A percentile compares a stretch with the other conserved stretches of the same genome.
Conservation (phyloP, 2,888 invertebrate genomes). For the Chouioia cunea region DNA sequence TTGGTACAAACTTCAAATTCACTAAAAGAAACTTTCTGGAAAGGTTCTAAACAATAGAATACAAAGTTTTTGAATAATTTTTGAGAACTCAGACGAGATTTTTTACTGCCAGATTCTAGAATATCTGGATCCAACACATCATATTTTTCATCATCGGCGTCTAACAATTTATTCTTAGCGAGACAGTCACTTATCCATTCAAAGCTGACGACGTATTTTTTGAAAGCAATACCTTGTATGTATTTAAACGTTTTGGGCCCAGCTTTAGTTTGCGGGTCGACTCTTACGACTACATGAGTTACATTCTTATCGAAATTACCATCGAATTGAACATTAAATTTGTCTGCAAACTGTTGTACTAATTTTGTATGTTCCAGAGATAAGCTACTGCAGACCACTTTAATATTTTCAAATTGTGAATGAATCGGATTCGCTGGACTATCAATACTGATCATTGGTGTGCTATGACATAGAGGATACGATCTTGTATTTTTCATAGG, state of each 20-base stretch:
- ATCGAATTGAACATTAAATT: constrained; percentile 50
- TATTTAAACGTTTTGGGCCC: constrained; percentile 60
- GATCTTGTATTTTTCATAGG: constrained; percentile 43
- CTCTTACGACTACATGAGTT: constrained; percentile 59
- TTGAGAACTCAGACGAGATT: constrained; percentile 51
- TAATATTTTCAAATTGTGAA: constrained; percentile 30
- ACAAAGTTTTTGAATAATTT: constrained; percentile 56
- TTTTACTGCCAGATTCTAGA: constrained; percentile 54
- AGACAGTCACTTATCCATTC: constrained; percentile 58
- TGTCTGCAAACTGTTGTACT: constrained; percentile 52
- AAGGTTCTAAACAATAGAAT: constrained; percentile 57
- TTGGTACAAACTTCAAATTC: constrained; percentile 57
- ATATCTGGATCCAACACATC: constrained; percentile 56
- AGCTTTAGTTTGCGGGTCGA: constrained; percentile 46
- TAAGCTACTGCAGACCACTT: constrained; percentile 57
- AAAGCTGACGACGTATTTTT: constrained; percentile 57
- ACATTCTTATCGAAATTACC: constrained; percentile 51
- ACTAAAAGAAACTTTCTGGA: constrained; percentile 49
- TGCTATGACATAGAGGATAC: constrained; percentile 54
- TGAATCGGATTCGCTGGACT: not conserved
- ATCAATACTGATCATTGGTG: constrained; percentile 50
- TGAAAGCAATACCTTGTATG: constrained; percentile 58
- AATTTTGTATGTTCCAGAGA: constrained; percentile 43
- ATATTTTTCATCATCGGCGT: constrained; percentile 58
- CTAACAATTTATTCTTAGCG: constrained; percentile 47